Percentiles rank a stretch among this genome's conserved stretches.
Evolutionary conservation across 2,113 vertebrate genomes (phyloP).

Genomic region (Upupa epops): DNA sequence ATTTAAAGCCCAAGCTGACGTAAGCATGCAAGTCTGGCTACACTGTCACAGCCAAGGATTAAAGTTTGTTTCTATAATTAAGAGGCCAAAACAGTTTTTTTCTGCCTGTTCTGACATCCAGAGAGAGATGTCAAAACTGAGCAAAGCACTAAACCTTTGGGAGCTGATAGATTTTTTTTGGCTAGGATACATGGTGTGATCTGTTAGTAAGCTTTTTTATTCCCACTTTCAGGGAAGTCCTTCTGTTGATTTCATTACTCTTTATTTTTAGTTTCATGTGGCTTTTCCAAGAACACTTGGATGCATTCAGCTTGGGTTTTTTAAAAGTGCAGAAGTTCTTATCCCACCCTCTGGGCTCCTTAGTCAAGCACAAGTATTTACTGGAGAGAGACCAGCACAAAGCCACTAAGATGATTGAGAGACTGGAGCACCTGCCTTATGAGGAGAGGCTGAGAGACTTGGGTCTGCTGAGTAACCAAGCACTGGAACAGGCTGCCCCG

Average conservation of each 20-base stretch:
- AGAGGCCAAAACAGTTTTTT: not conserved
- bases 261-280: not conserved
- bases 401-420: too few relatives aligned
- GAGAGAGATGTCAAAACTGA: not conserved
- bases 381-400: too few relatives aligned
- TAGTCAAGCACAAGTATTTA: too few relatives aligned
- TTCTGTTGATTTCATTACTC: not conserved
- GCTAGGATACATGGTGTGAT: not conserved
- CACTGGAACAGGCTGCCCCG: too few relatives aligned
- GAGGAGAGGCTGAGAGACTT: too few relatives aligned
- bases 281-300: not conserved
- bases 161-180: not conserved
- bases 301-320: not conserved
- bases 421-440: too few relatives aligned
- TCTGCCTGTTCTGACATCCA: not conserved
- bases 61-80: not conserved
- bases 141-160: not conserved
- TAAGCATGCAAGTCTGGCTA: not conserved
- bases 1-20: not conserved
- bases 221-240: not conserved
- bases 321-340: not conserved
- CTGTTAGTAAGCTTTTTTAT: not conserved
- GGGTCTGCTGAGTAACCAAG: too few relatives aligned
- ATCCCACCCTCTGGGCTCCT: not conserved
- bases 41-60: not conserved